phyloP scores from a whole-genome alignment of 2,113 vertebrate species.

The Eurystomus gularis region DNA sequence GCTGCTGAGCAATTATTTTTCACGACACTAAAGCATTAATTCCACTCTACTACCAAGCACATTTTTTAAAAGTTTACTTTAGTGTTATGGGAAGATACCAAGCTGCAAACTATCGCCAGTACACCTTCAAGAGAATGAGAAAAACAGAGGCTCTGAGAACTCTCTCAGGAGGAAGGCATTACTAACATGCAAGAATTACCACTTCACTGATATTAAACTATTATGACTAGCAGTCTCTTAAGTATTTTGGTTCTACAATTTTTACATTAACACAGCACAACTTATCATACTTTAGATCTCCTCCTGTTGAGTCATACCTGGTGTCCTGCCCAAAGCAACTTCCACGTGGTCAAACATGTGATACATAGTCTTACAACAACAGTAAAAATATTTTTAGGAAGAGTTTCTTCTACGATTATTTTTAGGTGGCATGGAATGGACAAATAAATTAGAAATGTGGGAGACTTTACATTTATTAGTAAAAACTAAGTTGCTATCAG shows the following conservation, averaged over 20 bases:
- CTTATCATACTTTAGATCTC: not conserved
- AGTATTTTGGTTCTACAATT: not conserved
- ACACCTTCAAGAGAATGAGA: not conserved
- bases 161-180: not conserved
- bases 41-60: not conserved
- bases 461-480: not conserved
- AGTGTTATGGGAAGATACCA: not conserved
- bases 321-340: not conserved
- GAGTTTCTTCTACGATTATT: not conserved
- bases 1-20: not conserved
- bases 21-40: not conserved
- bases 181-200: not conserved
- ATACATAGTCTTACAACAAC: not conserved
- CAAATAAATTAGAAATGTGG: not conserved
- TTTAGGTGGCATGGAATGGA: not conserved
- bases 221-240: not conserved
- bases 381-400: not conserved
- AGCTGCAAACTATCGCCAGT: rapidly evolving
- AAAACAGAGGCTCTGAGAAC: not conserved
- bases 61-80: not conserved
- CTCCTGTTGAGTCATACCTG: not conserved
- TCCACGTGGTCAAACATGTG: not conserved
- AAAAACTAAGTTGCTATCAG: not conserved
- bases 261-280: not conserved
- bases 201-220: not conserved